Conservation (phyloP, 2,888 invertebrate species). For the Tachina grossa region DNA sequence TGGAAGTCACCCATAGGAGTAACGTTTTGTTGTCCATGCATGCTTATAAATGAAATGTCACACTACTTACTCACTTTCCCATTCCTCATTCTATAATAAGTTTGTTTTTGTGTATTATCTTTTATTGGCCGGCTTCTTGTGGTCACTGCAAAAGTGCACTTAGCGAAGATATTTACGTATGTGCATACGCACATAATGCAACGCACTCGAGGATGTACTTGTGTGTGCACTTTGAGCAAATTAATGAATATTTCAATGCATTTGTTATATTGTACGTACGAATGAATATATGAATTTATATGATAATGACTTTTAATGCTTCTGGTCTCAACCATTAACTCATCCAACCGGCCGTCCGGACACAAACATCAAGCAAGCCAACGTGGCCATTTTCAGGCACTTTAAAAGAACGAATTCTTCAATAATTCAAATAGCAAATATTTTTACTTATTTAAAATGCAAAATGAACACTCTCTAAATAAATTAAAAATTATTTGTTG, state of each 20-base stretch:
- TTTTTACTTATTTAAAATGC: neutral
- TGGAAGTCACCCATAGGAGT: no score
- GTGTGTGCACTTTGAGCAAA: constrained; percentile 4
- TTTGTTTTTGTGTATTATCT: neutral
- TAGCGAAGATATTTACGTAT: neutral
- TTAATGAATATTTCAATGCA: constrained; percentile 24
- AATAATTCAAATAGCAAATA: neutral
- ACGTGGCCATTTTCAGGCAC: constrained; percentile 10
- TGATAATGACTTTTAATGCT: constrained; percentile 70
- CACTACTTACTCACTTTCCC: neutral
- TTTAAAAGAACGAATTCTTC: constrained; percentile 32
- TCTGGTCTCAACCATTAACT: constrained; percentile 59
- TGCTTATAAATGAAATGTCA: no score
- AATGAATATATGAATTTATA: constrained; percentile 51
- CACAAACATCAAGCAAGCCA: constrained; percentile 35
- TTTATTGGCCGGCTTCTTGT: constrained; percentile 49
- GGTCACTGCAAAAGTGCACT: constrained; percentile 50
- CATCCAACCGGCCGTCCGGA: constrained; percentile 34
- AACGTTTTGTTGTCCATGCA: no score
- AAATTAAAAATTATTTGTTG: neutral
- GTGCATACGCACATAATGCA: no score
- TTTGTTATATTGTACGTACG: constrained; percentile 14
- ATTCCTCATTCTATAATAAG: constrained; percentile 35
- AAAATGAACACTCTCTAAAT: neutral
- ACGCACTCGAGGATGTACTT: neutral